Evolutionary conservation across 2,888 invertebrate genomes (phyloP), one percentile per base, ranked within the genome.

Genomic region (Deilephila porcellus): DNA sequence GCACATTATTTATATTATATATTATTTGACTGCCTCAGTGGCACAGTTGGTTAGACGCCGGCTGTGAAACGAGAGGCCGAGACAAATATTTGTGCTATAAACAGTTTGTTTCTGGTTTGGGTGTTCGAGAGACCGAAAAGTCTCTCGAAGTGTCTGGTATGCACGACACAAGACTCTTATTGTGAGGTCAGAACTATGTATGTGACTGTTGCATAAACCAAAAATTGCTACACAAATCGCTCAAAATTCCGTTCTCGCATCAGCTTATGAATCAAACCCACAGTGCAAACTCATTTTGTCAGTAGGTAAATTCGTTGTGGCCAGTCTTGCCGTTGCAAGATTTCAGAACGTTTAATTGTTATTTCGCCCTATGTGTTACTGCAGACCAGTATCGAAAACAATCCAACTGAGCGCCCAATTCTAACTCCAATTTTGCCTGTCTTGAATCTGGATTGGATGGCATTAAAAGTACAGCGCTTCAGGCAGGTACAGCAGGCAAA

Each of bases 261-360:
- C 64, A 52, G 73, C 80, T 74, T 73, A 8, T 75, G 20, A 72
- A 74, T 80, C 76, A 56, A 0, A 0, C 62, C 70, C 64, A 20
- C 72, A 52, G 74, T 60, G 76, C 73, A 80, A 81, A 76, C 79
- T 78, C 78, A 81, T 82, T 81, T 82, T 72, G 80, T 78, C 77
- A 72, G 76, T 75, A 78, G 77, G 77, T 76, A 79, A 81, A 80
- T 81, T 79, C 72, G 79, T 78, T 78, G 75, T 59, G 73, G 74
- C 56, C 74, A 74, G 76, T 76, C 77, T 77, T 74, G 78, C 81
- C 76, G 74, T 72, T 60, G 72, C 73, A 83, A 82, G 82, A 83
- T 85, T 84, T 82, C 76, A 77, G 77, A 74, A 62, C 76, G 76
- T 73, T 76, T 80, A 80, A 80, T 80, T 80, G 75, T 76, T 74